Evolutionary conservation across 2,113 vertebrate genomes (phyloP), one percentile per base, ranked within the genome.

Genomic region (Hypocryptadius cinnamomeus): DNA sequence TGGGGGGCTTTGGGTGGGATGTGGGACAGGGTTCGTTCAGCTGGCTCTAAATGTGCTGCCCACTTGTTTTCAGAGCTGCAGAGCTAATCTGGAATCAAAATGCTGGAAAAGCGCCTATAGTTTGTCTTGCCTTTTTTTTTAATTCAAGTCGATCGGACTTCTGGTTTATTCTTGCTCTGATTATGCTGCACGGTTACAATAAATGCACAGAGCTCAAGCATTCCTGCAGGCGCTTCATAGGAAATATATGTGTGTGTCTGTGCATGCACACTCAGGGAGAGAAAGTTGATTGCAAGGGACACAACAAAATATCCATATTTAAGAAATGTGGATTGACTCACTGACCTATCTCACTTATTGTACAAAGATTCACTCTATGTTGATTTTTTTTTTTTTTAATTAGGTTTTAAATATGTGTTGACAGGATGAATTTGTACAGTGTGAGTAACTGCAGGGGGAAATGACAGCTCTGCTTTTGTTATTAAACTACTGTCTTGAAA

Each of bases 361-460:
- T 92, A 91, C 81, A 90, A 87, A 96, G 95, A 96, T 95, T 94
- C 84, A 10, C 88, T 83, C 68, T 77, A 47, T 85, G 92, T 72
- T 96, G 93, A 84, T n/a, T 73, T 91, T 95, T 92, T 84, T 84
- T 83, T 84, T 84, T 81, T 85, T 90, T 77, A 97, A 97, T 97
- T 97, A 96, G 96, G 96, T 96, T 97, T 97, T 97, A 96, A 98
- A 97, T 97, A 87, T 76, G 95, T 97, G 97, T 97, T 97, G 97
- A 97, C 97, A 97, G 93, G 94, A 90, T 92, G 91, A 96, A 96
- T 96, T 95, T 97, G 83, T 96, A 93, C 63, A 84, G 90, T 95
- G 91, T 95, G 95, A 96, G 81, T 95, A 96, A 97, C 90, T 35
- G 57, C 74, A 94, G 92, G 90, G 93, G 89, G 95, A 95, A 96